These are phyloP conservation scores for Acronicta alni DNA, from an alignment of 2,888 invertebrate genomes.

Conservation along the genomic window DNA sequence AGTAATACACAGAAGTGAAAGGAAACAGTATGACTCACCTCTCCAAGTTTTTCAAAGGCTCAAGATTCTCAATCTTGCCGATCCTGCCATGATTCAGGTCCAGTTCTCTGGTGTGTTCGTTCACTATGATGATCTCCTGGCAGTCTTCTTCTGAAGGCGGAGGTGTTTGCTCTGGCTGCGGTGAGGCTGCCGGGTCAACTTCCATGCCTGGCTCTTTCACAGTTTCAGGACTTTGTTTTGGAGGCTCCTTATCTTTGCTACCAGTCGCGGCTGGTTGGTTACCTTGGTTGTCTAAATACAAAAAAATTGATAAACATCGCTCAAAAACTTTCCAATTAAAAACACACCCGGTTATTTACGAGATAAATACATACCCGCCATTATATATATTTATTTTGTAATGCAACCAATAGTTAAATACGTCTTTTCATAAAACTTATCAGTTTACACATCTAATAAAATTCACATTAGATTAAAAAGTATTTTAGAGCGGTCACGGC, in stretches of 20 bases:
- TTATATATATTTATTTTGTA: constrained; percentile 21
- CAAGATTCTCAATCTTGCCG: constrained; percentile 95
- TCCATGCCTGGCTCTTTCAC: constrained; percentile 46
- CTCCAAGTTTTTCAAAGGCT: constrained; percentile 93
- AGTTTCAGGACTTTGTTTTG: constrained; percentile 36
- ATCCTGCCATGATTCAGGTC: constrained; percentile 97
- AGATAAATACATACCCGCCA: constrained; percentile 59
- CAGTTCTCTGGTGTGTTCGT: constrained; percentile 92
- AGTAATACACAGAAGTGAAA: constrained; percentile 7
- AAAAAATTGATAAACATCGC: constrained; percentile 12
- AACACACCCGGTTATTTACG: constrained; percentile 12
- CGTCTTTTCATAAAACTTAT: constrained; percentile 1
- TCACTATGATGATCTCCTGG: constrained; percentile 91
- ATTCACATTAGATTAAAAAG: not conserved
- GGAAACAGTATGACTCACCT: constrained; percentile 72
- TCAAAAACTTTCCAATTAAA: constrained; percentile 11
- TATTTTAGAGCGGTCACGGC: constrained; percentile 9
- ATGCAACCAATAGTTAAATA: constrained; percentile 1
- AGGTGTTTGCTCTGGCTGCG: constrained; percentile 66
- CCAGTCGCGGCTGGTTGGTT: constrained; percentile 55
- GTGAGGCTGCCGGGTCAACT: constrained; percentile 61
- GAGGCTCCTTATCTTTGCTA: constrained; percentile 56
- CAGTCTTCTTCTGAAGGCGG: constrained; percentile 77
- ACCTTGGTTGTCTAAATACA: constrained; percentile 66
- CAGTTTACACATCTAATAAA: not conserved